Evolutionary conservation across 2,888 invertebrate genomes (phyloP).

Genomic region (Thymelicus lineola): DNA sequence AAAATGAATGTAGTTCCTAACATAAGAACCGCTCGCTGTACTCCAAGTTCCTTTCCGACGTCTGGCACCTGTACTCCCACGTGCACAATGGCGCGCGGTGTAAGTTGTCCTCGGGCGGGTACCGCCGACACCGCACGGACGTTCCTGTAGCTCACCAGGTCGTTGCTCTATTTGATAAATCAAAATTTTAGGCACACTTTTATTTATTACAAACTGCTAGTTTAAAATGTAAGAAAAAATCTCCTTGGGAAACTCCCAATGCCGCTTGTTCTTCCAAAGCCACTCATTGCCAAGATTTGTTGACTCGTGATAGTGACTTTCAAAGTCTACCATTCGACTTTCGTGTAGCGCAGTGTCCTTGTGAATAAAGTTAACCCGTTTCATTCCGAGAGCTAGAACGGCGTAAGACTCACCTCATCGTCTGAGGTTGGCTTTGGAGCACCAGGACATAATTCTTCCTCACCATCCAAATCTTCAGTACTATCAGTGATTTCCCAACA

Average conservation of each 20-base stretch:
- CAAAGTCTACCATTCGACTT: too few species aligned
- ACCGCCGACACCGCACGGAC: slow-evolving; percentile 2
- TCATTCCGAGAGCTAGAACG: too few species aligned
- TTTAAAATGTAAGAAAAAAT: too few species aligned
- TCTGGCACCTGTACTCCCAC: slow-evolving; percentile 53
- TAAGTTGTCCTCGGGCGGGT: slow-evolving; percentile 47
- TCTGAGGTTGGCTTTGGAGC: slow-evolving; percentile 21
- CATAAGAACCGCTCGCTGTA: slow-evolving; percentile 65
- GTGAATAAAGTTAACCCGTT: too few species aligned
- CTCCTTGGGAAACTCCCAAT: too few species aligned
- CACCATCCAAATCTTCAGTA: slow-evolving; percentile 7
- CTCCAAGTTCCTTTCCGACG: slow-evolving; percentile 54
- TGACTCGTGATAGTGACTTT: too few species aligned
- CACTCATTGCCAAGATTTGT: too few species aligned
- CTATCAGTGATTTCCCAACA: slow-evolving; percentile 30
- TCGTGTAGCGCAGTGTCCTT: too few species aligned
- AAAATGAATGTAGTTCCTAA: slow-evolving; percentile 41
- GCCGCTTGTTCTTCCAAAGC: too few species aligned
- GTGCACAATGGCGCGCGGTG: slow-evolving; percentile 46
- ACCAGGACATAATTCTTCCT: slow-evolving; percentile 39
- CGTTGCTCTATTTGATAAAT: slow-evolving; percentile 6
- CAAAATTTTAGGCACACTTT: too few species aligned
- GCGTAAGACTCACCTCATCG: neutral
- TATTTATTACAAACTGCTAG: too few species aligned
- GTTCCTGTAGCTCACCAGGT: slow-evolving; percentile 1